phyloP scores from a whole-genome alignment of 1,140 invertebrate species.

The Ceratitis capitata region DNA sequence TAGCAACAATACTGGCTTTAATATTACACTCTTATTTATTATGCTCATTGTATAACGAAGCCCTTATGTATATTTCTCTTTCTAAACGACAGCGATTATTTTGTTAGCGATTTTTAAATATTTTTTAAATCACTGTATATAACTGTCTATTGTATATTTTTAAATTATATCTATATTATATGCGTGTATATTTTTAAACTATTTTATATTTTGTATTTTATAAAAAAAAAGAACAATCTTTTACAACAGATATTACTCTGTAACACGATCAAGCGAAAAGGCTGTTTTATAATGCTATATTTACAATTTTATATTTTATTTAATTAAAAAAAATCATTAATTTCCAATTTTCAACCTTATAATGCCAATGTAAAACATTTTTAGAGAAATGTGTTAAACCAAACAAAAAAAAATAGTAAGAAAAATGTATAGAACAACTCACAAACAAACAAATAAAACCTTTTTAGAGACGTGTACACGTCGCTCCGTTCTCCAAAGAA shows the following conservation, averaged over 20 bases:
- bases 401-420: neutral
- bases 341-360: neutral
- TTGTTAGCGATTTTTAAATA: neutral
- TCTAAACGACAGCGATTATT: neutral
- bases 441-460: neutral
- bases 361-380: constrained; percentile 1
- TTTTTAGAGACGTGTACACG: no score
- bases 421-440: neutral
- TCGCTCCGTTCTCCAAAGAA: neutral
- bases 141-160: neutral
- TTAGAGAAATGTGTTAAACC: neutral
- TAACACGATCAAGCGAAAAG: constrained; percentile 21
- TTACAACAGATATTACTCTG: neutral
- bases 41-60: neutral
- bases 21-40: neutral
- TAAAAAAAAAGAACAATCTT: neutral
- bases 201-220: neutral
- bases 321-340: no score
- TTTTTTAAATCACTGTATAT: no score
- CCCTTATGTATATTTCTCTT: neutral
- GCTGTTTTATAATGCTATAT: constrained; percentile 34
- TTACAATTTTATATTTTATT: neutral
- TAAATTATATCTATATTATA: neutral
- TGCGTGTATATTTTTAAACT: constrained; percentile 15
- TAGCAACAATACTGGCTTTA: neutral